Conservation (phyloP, 2,113 vertebrate species). For the Martes martes region DNA sequence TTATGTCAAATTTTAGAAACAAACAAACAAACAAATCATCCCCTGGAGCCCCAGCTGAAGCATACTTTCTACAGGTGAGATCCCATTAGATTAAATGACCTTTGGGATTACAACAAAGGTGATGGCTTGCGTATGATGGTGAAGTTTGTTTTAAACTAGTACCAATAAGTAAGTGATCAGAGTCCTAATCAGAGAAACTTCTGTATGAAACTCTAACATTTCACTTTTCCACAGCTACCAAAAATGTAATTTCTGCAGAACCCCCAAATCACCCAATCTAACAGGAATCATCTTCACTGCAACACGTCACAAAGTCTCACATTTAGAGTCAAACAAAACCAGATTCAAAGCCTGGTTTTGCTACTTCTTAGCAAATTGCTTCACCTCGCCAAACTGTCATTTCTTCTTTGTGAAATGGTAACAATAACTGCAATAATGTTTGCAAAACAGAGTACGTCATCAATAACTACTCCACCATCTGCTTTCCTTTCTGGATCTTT, state of each 20-base stretch:
- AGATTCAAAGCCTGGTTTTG: neutral
- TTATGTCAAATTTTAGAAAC: slow-evolving; percentile 13
- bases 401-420: slow-evolving; percentile 3
- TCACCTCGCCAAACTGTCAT: neutral
- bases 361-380: neutral
- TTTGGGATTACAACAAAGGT: neutral
- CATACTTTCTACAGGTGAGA: neutral
- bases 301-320: neutral
- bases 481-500: neutral
- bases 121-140: rapidly evolving
- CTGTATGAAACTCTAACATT: neutral
- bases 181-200: neutral
- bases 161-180: neutral
- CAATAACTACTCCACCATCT: neutral
- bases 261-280: neutral
- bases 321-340: neutral
- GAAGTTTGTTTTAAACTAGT: neutral
- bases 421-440: neutral
- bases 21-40: slow-evolving; percentile 16
- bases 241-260: neutral
- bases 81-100: neutral
- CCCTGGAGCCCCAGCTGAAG: neutral
- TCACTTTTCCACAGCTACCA: neutral
- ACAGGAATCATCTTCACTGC: neutral
- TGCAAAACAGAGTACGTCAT: neutral